Evolutionary conservation across 2,888 invertebrate species (phyloP).

Genomic region (Lymantria dispar): DNA sequence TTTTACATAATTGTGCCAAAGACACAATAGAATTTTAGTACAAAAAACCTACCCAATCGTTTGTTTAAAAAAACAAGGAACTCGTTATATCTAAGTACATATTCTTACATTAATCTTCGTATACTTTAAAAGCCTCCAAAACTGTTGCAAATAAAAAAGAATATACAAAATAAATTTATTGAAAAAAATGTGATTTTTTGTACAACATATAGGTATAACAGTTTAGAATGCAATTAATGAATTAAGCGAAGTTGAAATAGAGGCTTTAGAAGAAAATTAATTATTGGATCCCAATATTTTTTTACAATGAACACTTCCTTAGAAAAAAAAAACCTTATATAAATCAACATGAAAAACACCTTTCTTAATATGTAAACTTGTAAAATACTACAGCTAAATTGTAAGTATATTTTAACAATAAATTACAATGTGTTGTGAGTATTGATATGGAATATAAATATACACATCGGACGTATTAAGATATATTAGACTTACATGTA

Average conservation of each 20-base stretch:
- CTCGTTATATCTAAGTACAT: conserved; percentile 79
- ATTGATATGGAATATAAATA: conserved; percentile 16
- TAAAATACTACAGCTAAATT: conserved; percentile 13
- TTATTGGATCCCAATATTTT: background rate
- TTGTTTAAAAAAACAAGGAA: conserved; percentile 65
- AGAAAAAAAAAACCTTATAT: background rate
- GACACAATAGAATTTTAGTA: conserved; percentile 38
- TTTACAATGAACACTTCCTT: conserved; percentile 1
- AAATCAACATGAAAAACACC: background rate
- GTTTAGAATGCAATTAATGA: conserved; percentile 6
- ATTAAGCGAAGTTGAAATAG: conserved; percentile 17
- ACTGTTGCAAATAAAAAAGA: conserved; percentile 50
- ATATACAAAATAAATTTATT: conserved; percentile 59
- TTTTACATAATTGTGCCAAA: conserved; percentile 25
- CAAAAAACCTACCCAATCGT: conserved; percentile 58
- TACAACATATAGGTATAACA: conserved; percentile 47
- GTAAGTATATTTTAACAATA: conserved; percentile 22
- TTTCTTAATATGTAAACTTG: conserved; percentile 6
- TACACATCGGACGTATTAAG: conserved; percentile 1
- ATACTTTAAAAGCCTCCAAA: conserved; percentile 82
- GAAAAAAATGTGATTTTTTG: conserved; percentile 63
- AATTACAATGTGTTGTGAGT: conserved; percentile 27
- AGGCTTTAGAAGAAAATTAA: conserved; percentile 13
- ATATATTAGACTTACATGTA: background rate
- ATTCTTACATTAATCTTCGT: conserved; percentile 76